These are phyloP conservation scores for Tetramorium parvispinum DNA, from an alignment of 1,140 invertebrate genomes.

Conservation along the genomic window DNA sequence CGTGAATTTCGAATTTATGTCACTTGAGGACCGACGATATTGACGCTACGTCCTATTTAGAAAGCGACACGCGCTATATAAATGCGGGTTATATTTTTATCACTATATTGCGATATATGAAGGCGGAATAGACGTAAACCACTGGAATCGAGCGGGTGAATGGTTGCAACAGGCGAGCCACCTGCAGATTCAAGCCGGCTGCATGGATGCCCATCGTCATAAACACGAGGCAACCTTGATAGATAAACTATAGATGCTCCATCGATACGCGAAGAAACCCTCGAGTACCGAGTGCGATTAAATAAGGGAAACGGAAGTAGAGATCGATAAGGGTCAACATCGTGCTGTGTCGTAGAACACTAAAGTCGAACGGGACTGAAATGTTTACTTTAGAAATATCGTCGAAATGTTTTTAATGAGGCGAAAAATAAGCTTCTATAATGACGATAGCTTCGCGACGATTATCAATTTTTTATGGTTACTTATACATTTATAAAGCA, in stretches of 20 bases:
- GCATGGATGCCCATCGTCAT: conserved; percentile 43
- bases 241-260: conserved; percentile 15
- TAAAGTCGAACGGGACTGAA: background rate
- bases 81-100: conserved; percentile 51
- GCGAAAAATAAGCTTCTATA: background rate
- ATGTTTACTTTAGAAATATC: background rate
- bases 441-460: background rate
- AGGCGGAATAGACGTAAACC: conserved; percentile 18
- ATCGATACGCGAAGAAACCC: conserved; percentile 14
- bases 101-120: background rate
- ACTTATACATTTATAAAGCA: conserved; percentile 15
- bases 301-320: background rate
- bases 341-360: background rate
- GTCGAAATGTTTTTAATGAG: background rate
- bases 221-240: conserved; percentile 47
- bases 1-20: background rate
- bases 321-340: conserved; percentile 5
- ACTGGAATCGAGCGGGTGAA: conserved; percentile 18
- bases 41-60: background rate
- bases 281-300: conserved; percentile 1
- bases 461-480: background rate
- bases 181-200: conserved; percentile 57
- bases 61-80: conserved; percentile 14
- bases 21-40: background rate
- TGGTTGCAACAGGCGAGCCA: conserved; percentile 56